Evolutionary conservation across 2,888 invertebrate species (phyloP).

Genomic region (Cordilura impudica): DNA sequence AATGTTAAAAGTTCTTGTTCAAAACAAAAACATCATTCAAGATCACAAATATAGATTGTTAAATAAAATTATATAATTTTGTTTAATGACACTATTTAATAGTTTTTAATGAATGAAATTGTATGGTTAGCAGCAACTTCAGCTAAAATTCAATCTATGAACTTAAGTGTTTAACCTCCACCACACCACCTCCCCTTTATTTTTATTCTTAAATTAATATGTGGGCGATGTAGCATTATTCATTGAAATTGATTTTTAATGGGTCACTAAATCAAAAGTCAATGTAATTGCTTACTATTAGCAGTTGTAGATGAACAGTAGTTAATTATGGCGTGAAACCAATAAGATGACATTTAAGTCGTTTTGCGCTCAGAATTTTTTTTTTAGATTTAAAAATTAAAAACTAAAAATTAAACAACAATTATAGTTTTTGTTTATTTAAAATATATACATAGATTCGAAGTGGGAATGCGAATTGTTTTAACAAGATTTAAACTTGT

Average conservation of each 20-base stretch:
- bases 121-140: conserved; percentile 16
- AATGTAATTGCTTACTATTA: conserved; percentile 1
- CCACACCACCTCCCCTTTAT: not conserved
- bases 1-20: not conserved
- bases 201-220: conserved; percentile 27
- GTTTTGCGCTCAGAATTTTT: no score
- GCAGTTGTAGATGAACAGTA: not conserved
- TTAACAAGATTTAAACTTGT: no score
- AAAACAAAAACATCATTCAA: not conserved
- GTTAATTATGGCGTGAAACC: not conserved
- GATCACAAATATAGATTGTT: conserved; percentile 1
- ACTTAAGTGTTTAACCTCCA: conserved; percentile 16
- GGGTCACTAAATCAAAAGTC: conserved; percentile 36
- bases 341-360: not conserved
- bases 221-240: conserved; percentile 24
- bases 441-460: no score
- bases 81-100: conserved; percentile 25
- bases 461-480: no score
- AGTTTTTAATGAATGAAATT: conserved; percentile 31
- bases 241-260: conserved; percentile 23
- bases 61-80: not conserved
- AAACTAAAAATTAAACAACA: not conserved
- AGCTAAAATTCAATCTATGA: not conserved
- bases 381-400: not conserved
- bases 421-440: no score